Conservation (phyloP, 1,140 invertebrate genomes). For the Cecropterus lyciades region DNA sequence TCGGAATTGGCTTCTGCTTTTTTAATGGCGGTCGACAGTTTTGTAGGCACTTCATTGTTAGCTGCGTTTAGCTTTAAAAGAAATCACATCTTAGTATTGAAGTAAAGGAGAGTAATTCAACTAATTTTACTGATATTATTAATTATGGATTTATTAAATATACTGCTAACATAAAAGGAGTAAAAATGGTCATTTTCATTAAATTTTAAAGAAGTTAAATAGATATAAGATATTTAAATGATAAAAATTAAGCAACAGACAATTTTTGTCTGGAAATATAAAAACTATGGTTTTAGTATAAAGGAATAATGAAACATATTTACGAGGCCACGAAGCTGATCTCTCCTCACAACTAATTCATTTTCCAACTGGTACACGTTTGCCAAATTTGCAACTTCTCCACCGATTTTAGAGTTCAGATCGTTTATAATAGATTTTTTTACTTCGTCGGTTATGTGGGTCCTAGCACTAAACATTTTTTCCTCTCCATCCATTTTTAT, state of each 20-base stretch:
- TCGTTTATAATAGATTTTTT: slow-evolving; percentile 62
- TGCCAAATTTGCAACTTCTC: slow-evolving; percentile 62
- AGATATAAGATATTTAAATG: too few species aligned
- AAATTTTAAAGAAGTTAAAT: too few species aligned
- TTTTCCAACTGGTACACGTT: slow-evolving; percentile 56
- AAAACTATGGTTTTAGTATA: too few species aligned
- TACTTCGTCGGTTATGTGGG: slow-evolving; percentile 51
- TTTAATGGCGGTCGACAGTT: slow-evolving; percentile 67
- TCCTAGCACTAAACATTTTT: slow-evolving; percentile 21
- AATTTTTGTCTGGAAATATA: too few species aligned
- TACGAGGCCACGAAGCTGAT: slow-evolving; percentile 61
- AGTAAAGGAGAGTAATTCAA: too few species aligned
- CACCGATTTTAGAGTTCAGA: slow-evolving; percentile 65
- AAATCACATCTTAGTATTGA: too few species aligned
- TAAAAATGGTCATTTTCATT: too few species aligned
- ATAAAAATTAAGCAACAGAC: too few species aligned
- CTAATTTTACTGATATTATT: too few species aligned
- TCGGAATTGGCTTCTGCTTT: slow-evolving; percentile 71
- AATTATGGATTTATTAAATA: not conserved
- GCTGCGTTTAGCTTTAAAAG: slow-evolving; percentile 63
- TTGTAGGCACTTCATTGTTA: slow-evolving; percentile 72
- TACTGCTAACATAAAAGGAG: too few species aligned
- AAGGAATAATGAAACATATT: too few species aligned
- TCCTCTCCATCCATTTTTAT: slow-evolving; percentile 25
- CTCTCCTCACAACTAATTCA: slow-evolving; percentile 52